These are phyloP conservation scores for Drosophila birchii DNA, from an alignment of 2,888 invertebrate species.

Conservation along the genomic window DNA sequence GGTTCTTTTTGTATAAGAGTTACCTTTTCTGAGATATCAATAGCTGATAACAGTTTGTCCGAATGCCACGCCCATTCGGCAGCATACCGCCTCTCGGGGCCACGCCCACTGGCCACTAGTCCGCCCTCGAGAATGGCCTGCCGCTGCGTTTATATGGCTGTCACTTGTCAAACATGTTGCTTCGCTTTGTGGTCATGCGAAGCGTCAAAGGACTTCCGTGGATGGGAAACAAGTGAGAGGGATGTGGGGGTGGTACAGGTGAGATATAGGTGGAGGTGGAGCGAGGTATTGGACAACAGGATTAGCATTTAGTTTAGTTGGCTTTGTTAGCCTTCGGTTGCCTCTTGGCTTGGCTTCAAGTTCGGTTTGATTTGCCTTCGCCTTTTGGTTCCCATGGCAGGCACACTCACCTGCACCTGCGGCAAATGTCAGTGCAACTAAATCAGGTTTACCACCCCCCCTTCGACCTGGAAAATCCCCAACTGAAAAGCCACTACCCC, in stretches of 20 bases:
- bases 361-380: constrained; percentile 35
- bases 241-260: background rate
- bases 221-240: background rate
- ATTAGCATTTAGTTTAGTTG: constrained; percentile 56
- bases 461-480: background rate
- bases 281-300: constrained; percentile 20
- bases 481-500: background rate
- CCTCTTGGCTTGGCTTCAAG: constrained; percentile 16
- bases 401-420: constrained; percentile 9
- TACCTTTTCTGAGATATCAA: background rate
- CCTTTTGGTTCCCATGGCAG: constrained; percentile 17
- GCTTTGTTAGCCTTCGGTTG: constrained; percentile 38
- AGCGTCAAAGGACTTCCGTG: constrained; percentile 43
- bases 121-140: constrained; percentile 8
- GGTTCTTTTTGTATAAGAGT: background rate
- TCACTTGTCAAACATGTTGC: constrained; percentile 67
- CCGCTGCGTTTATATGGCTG: constrained; percentile 34
- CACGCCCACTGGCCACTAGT: constrained; percentile 23
- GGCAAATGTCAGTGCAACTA: constrained; percentile 44
- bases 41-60: constrained; percentile 7
- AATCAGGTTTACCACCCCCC: constrained; percentile 3
- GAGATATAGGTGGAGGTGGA: background rate
- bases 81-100: background rate
- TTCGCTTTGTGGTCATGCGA: constrained; percentile 56
- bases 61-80: constrained; percentile 1